These are phyloP conservation scores for Sarcophaga subvicina DNA, from an alignment of 2,888 invertebrate species.

Conservation along the genomic window DNA sequence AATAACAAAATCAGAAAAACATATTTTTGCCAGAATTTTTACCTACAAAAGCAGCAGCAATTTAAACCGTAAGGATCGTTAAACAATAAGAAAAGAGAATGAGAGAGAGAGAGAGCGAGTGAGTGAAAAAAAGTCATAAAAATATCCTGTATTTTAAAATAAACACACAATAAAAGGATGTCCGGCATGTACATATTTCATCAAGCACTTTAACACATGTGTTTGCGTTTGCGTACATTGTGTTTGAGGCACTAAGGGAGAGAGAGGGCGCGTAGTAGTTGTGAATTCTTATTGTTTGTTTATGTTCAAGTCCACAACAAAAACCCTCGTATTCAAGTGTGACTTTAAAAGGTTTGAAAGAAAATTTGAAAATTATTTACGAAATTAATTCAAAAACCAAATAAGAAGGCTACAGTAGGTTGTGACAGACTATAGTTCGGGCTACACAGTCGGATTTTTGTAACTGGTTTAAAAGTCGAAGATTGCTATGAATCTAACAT, in stretches of 20 bases:
- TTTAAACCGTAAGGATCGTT: slow-evolving; percentile 11
- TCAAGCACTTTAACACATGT: slow-evolving; percentile 47
- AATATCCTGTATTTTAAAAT: slow-evolving; percentile 18
- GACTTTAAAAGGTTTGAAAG: no score
- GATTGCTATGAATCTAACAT: no score
- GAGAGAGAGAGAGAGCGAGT: no score
- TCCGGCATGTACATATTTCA: slow-evolving; percentile 34
- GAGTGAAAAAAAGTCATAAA: slow-evolving; percentile 24
- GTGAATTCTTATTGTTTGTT: slow-evolving; percentile 42
- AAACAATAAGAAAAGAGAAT: not conserved
- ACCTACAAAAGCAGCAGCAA: not conserved
- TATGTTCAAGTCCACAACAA: slow-evolving; percentile 41
- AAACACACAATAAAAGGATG: slow-evolving; percentile 22
- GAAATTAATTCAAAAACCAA: slow-evolving; percentile 40
- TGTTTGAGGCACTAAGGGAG: not conserved
- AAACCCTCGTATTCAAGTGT: slow-evolving; percentile 34
- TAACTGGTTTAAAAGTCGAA: no score
- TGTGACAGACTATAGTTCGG: no score
- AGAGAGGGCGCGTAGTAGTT: not conserved
- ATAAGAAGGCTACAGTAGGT: not conserved
- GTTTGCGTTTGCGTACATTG: not conserved
- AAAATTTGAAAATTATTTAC: slow-evolving; percentile 23
- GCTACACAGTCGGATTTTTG: no score
- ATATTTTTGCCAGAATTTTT: not conserved
- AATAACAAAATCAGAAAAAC: not conserved